Base-by-base conservation (phyloP, 2,113 vertebrate species). In the Pterophyllum scalare region DNA sequence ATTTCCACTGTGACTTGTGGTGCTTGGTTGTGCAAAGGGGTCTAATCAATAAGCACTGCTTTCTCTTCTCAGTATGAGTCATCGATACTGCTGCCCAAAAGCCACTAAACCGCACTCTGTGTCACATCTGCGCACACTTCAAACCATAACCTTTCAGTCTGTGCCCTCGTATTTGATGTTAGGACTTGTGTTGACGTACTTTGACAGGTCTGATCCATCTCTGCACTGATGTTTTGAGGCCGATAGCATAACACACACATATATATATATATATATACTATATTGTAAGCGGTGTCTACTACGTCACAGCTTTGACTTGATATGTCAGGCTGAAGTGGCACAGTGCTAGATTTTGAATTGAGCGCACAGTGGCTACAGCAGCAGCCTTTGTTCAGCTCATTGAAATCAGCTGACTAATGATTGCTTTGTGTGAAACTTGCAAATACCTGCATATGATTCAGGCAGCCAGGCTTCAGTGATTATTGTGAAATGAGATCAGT, bases 11-110 rank as follows among this genome's bases (percentile, higher is more conserved):
- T 88, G 77, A 79, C 77, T 85, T 79, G 40, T 67, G 75, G 77
- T 52, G 80, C 72, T 74, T 22, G 57, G 52, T 77, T 43, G 60
- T 89, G 59, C 10, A 28, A 40, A 87, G 83, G 59, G 57, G 64
- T 82, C 75, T 33, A 65, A 92, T 85, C 79, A 88, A 85, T 85
- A 83, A 85, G 65, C 79, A 76, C n/a, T 7, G 77, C 90, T 95
- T 94, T 95, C 94, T 95, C 82, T 93, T 95, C 88, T 93, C 80
- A 17, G 14, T 85, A 83, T 96, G 93, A 95, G 57, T 95, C 89
- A 91, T 90, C 86, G 76, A 78, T 81, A 86, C 81, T 80, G 79
- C 31, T 89, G 89, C 90, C 91, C 64, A 81, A 90, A 88, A 91
- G 83, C 93, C 93, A 86, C 91, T 24, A 93, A 92, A 94, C 93